Conservation (phyloP, 1,140 invertebrate species). For the Sitodiplosis mosellana region DNA sequence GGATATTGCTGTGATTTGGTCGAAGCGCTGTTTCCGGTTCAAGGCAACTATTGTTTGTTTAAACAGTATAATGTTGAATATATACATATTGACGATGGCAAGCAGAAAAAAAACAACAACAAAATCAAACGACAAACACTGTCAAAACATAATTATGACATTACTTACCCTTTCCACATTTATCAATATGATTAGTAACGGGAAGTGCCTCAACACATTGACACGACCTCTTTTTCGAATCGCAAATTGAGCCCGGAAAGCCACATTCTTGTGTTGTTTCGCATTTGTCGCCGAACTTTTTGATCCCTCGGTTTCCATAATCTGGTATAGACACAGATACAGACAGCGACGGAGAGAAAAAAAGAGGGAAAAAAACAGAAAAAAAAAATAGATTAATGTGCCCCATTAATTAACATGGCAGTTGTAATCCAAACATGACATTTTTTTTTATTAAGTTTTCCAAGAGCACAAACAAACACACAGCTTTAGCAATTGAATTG, state of each 20-base stretch:
- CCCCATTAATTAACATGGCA: not conserved
- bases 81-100: too few relatives aligned
- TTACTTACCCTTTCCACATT: conserved; percentile 59
- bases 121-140: too few relatives aligned
- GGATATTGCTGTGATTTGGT: too few relatives aligned
- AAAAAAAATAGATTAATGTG: not conserved
- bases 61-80: too few relatives aligned
- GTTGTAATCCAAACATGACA: too few relatives aligned
- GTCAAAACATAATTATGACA: too few relatives aligned
- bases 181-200: conserved; percentile 63
- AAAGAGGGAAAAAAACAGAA: too few relatives aligned
- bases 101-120: too few relatives aligned
- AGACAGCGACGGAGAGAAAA: too few relatives aligned
- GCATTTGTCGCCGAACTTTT: conserved; percentile 55
- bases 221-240: conserved; percentile 42
- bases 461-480: too few relatives aligned
- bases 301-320: conserved; percentile 28
- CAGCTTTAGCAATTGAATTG: not conserved
- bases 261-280: conserved; percentile 45
- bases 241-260: conserved; percentile 51
- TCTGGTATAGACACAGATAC: conserved; percentile 25
- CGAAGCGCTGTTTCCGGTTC: too few relatives aligned
- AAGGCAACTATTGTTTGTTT: too few relatives aligned
- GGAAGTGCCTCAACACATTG: conserved; percentile 47
- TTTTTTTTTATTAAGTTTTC: not conserved